These are phyloP conservation scores for Cremastinae sp. DNA, from an alignment of 2,888 invertebrate species.

Conservation along the genomic window DNA sequence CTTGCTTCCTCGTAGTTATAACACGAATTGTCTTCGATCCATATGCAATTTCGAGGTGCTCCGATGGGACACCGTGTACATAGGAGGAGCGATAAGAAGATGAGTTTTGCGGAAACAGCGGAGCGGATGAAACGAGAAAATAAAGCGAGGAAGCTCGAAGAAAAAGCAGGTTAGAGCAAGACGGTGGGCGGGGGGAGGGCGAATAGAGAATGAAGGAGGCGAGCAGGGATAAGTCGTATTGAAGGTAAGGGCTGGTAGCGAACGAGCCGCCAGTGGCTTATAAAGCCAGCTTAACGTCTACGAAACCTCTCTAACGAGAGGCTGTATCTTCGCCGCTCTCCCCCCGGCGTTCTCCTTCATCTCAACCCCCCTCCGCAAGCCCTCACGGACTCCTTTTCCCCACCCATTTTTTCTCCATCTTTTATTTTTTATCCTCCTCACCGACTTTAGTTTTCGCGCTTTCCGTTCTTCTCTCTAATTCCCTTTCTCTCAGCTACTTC, in stretches of 20 bases:
- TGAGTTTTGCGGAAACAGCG: slow-evolving; percentile 18
- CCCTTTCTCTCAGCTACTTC: slow-evolving; percentile 44
- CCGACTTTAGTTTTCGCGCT: slow-evolving; percentile 48
- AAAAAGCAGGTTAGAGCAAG: slow-evolving; percentile 33
- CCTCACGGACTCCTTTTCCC: slow-evolving; percentile 6
- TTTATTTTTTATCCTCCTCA: slow-evolving; percentile 24
- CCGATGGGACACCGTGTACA: slow-evolving; percentile 36
- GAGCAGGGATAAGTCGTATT: slow-evolving; percentile 65
- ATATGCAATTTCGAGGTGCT: too few relatives aligned
- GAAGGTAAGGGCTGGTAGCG: slow-evolving; percentile 66
- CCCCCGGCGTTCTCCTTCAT: too few relatives aligned
- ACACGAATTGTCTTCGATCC: too few relatives aligned
- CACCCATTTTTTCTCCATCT: slow-evolving; percentile 15
- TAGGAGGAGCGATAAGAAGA: slow-evolving; percentile 65
- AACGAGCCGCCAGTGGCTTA: slow-evolving; percentile 67
- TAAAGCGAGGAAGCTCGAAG: slow-evolving; percentile 41
- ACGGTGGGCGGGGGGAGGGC: slow-evolving; percentile 25
- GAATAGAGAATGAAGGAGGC: slow-evolving; percentile 50
- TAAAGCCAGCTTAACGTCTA: slow-evolving; percentile 69
- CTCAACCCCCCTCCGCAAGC: slow-evolving; percentile 23
- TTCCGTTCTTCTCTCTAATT: slow-evolving; percentile 46
- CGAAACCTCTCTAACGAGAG: slow-evolving; percentile 53
- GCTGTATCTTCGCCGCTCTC: slow-evolving; percentile 43
- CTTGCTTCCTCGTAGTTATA: too few relatives aligned
- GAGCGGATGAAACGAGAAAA: slow-evolving; percentile 35